phyloP scores from a whole-genome alignment of 2,113 vertebrate genomes.

The Pristiophorus japonicus region DNA sequence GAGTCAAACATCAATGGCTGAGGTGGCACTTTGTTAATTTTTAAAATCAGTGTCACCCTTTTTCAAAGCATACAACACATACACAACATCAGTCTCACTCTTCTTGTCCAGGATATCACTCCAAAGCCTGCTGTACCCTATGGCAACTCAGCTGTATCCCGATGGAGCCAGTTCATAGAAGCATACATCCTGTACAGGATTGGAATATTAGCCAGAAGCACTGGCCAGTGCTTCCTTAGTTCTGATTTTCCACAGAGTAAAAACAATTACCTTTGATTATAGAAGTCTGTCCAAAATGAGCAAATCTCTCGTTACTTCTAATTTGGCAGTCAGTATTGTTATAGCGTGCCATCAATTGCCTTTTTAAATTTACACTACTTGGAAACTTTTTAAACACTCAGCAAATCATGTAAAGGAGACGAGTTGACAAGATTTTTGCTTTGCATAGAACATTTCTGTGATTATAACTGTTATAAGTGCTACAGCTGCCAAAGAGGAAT shows the following conservation, averaged over 20 bases:
- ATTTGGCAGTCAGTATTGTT: neutral
- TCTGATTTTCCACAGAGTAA: neutral
- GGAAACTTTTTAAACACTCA: neutral
- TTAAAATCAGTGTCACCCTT: neutral
- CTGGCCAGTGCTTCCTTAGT: neutral
- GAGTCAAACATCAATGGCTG: neutral
- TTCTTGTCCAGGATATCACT: no score
- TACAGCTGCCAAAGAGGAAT: neutral
- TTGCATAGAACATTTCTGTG: neutral
- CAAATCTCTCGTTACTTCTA: neutral
- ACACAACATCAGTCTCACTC: neutral
- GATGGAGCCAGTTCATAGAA: neutral
- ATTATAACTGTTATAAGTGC: neutral
- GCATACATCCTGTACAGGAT: neutral
- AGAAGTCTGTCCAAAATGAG: neutral
- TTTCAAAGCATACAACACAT: neutral
- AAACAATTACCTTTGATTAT: neutral
- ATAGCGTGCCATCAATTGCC: neutral
- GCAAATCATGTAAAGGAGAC: neutral
- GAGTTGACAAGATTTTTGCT: neutral
- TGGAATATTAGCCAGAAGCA: neutral
- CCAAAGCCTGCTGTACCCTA: neutral
- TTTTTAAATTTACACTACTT: neutral
- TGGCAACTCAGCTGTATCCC: neutral
- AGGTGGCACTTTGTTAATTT: neutral